Evolutionary conservation across 2,888 invertebrate genomes (phyloP), one percentile per base, ranked within the genome.

Genomic region (Pseudococcus longispinus): DNA sequence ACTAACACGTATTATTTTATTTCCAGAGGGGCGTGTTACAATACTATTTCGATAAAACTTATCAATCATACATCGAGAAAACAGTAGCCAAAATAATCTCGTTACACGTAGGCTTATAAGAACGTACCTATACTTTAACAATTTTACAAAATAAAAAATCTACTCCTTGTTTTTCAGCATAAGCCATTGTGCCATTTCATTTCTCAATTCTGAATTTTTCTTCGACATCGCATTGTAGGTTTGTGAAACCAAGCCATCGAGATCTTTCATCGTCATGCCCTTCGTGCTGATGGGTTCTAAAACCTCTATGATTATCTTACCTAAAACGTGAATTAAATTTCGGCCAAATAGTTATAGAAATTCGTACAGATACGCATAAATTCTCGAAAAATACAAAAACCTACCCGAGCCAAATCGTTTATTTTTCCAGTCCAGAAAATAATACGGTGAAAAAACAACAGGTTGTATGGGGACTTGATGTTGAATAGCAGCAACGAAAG

Each of bases 361-460:
- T 37, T 37, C 2, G 37, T 37, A 4, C 4, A 37, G 37, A 6
- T 37, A n/a, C n/a, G 1, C 4, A 37, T 9, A 37, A 1, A 9
- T 37, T 37, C 37, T 37, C 5, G 9, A 8, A 37, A 37, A 37
- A 37, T 37, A 5, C 4, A 4, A 37, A 37, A 37, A 37, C 9
- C 1, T 15, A 82, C 82, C 82, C 44, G 82, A 82, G 20, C 32
- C n/a, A 26, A 82, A 82, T 82, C 44, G 2, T 82, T 82, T 82
- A 23, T 82, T 42, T 42, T 82, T 82, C 82, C 82, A 82, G 26
- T 82, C 82, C 1, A 82, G 42, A 5, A 82, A 82, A 26, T 82
- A 82, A 46, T 44, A 82, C 1, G 82, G 82, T 2, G 82, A 82
- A 23, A 82, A 82, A 29, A 82, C 82, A 11, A 82, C 20, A 3